Evolutionary conservation across 2,888 invertebrate species (phyloP).

Genomic region (Hirtodrosophila trivittata): DNA sequence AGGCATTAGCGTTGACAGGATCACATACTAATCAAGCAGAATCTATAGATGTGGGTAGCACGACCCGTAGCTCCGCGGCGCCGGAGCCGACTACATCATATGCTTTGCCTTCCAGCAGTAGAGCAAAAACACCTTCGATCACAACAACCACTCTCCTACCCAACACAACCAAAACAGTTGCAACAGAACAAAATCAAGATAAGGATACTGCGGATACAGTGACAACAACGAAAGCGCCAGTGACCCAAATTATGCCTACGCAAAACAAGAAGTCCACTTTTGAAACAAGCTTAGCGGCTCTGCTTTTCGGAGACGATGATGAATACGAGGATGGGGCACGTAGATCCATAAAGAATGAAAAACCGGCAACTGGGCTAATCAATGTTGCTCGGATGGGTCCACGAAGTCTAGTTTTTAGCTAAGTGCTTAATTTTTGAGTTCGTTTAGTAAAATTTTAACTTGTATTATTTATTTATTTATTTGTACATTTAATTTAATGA

Average conservation of each 20-base stretch:
- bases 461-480: constrained; percentile 63
- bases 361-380: constrained; percentile 65
- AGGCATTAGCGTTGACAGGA: constrained; percentile 45
- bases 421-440: constrained; percentile 22
- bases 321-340: constrained; percentile 67
- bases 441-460: constrained; percentile 66
- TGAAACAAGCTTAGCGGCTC: constrained; percentile 82
- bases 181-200: constrained; percentile 8
- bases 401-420: constrained; percentile 69
- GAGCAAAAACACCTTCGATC: not conserved
- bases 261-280: constrained; percentile 79
- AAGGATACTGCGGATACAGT: not conserved
- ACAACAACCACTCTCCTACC: constrained; percentile 16
- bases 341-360: constrained; percentile 51
- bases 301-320: constrained; percentile 83
- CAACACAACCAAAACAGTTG: not conserved
- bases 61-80: constrained; percentile 5
- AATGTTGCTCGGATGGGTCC: constrained; percentile 81
- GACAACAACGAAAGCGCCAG: constrained; percentile 48
- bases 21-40: constrained; percentile 14
- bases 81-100: not conserved
- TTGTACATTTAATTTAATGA: constrained; percentile 21
- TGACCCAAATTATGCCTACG: constrained; percentile 35
- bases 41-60: constrained; percentile 4
- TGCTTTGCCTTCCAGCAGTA: not conserved